A percentile compares a stretch with the other conserved stretches of the same genome.
These are phyloP conservation scores for Euthynnus affinis DNA, from an alignment of 2,797 vertebrate species.

Conservation along the genomic window DNA sequence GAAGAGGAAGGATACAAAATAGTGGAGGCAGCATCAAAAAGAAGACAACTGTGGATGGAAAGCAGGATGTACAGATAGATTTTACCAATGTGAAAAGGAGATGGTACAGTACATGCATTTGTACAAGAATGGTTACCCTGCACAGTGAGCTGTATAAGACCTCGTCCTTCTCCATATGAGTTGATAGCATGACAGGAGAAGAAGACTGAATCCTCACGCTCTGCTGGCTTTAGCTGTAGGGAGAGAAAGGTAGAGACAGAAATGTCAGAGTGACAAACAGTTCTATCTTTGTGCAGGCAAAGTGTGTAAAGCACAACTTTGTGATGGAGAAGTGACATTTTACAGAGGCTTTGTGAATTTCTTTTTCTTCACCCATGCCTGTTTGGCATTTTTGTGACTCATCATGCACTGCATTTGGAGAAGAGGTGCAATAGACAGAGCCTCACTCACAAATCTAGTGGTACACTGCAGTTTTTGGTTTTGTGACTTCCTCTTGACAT, in stretches of 20 bases:
- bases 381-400: conserved; percentile 25
- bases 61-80: background rate
- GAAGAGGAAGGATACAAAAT: background rate
- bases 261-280: conserved; percentile 47
- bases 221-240: conserved; percentile 94
- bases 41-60: background rate
- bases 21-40: background rate
- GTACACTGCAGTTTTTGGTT: background rate
- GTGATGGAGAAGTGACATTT: conserved; percentile 10
- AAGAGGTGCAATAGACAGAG: background rate
- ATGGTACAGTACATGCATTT: conserved; percentile 9
- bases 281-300: conserved; percentile 30
- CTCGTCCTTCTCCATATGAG: conserved; percentile 97
- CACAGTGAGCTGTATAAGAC: conserved; percentile 97
- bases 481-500: background rate
- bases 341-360: background rate
- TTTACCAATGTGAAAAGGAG: conserved; percentile 17
- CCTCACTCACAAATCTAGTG: conserved; percentile 5
- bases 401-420: background rate
- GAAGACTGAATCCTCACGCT: conserved; percentile 97
- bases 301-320: conserved; percentile 35
- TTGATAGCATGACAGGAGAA: conserved; percentile 99
- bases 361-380: conserved; percentile 20
- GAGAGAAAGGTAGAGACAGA: conserved; percentile 39
- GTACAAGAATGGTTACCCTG: conserved; percentile 88